Evolutionary conservation across 2,888 invertebrate genomes (phyloP).

Genomic region (Parthenolecanium corni): DNA sequence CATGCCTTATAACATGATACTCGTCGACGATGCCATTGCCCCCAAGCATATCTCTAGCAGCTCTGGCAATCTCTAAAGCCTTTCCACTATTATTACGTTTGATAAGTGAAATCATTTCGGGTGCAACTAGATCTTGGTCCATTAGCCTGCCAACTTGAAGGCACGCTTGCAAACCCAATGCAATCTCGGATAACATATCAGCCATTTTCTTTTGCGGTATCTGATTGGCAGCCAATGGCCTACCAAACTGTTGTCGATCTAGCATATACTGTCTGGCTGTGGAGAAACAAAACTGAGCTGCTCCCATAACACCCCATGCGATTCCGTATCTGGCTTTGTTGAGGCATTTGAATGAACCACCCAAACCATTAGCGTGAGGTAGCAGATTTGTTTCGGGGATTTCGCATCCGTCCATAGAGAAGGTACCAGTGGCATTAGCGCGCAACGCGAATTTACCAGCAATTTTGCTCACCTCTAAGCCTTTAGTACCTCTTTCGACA

Average conservation of each 20-base stretch:
- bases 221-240: slow-evolving; percentile 92
- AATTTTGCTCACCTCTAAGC: slow-evolving; percentile 79
- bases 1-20: slow-evolving; percentile 92
- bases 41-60: slow-evolving; percentile 87
- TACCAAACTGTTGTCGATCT: slow-evolving; percentile 84
- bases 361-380: slow-evolving; percentile 70
- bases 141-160: slow-evolving; percentile 58
- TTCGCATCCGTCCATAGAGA: slow-evolving; percentile 87
- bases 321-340: slow-evolving; percentile 96
- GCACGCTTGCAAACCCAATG: slow-evolving; percentile 75
- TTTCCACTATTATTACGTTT: slow-evolving; percentile 94
- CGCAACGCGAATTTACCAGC: slow-evolving; percentile 93
- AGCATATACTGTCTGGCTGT: slow-evolving; percentile 81
- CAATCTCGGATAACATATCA: slow-evolving; percentile 92
- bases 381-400: slow-evolving; percentile 89
- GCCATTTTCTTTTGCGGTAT: slow-evolving; percentile 94
- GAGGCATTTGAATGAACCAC: slow-evolving; percentile 88
- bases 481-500: slow-evolving; percentile 69
- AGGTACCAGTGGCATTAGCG: slow-evolving; percentile 91
- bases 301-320: slow-evolving; percentile 92
- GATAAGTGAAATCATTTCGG: slow-evolving; percentile 92
- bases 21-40: slow-evolving; percentile 98
- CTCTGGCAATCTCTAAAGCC: slow-evolving; percentile 80
- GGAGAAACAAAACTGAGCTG: slow-evolving; percentile 86
- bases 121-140: slow-evolving; percentile 66